Conservation (phyloP, 2,113 vertebrate species). For the Ascaphus truei region DNA sequence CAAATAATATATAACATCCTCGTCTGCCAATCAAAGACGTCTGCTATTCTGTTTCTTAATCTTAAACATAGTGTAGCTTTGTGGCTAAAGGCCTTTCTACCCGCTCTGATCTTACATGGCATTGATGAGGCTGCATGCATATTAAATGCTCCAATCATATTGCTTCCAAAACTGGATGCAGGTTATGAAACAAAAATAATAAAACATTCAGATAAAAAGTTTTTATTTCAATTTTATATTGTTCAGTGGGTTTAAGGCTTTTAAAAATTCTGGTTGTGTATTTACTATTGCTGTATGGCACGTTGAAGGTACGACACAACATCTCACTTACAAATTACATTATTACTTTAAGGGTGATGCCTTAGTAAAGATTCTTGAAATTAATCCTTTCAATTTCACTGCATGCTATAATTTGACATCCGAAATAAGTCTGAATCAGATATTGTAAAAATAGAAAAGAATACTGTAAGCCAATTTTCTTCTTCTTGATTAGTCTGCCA, state of each 20-base stretch:
- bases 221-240: neutral
- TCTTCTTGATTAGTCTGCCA: slow-evolving; percentile 26
- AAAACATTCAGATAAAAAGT: slow-evolving; percentile 6
- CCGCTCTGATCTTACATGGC: no score
- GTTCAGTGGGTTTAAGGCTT: neutral
- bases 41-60: no score
- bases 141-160: neutral
- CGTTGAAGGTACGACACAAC: neutral
- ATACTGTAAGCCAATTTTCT: slow-evolving; percentile 33
- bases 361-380: slow-evolving; percentile 18
- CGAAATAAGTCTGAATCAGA: slow-evolving; percentile 32
- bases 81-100: no score
- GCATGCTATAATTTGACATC: slow-evolving; percentile 31
- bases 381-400: slow-evolving; percentile 27
- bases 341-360: slow-evolving; percentile 19
- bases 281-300: neutral
- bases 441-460: slow-evolving; percentile 25
- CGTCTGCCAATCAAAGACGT: no score
- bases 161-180: neutral
- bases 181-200: neutral
- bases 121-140: neutral
- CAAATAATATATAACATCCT: no score
- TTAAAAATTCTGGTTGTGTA: neutral
- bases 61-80: no score
- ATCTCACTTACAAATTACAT: neutral